These are phyloP conservation scores for Eupristina koningsbergeri DNA, from an alignment of 1,140 invertebrate genomes.

Conservation along the genomic window DNA sequence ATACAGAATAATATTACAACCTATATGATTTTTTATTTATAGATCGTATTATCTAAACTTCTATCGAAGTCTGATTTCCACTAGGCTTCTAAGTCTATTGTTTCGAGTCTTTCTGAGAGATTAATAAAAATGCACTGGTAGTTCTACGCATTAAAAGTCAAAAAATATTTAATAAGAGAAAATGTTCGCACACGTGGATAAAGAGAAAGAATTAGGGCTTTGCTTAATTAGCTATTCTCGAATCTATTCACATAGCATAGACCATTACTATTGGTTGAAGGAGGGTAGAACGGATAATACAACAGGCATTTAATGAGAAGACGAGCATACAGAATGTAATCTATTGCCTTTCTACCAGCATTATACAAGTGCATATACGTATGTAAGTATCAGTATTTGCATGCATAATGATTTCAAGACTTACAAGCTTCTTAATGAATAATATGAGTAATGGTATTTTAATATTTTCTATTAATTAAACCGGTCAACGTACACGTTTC, in stretches of 20 bases:
- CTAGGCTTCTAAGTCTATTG: not conserved
- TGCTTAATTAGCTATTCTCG: constrained; percentile 21
- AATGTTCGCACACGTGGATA: not conserved
- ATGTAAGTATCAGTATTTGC: not conserved
- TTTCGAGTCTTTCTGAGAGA: not conserved
- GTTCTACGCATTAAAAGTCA: not conserved
- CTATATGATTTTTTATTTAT: not conserved
- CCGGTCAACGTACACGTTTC: not conserved
- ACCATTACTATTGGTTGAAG: not conserved
- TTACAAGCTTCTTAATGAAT: constrained; percentile 9
- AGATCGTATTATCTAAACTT: not conserved
- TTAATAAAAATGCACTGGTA: not conserved
- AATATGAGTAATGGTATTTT: not conserved
- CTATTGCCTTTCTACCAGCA: constrained; percentile 4
- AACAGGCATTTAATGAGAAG: constrained; percentile 1
- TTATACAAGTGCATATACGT: not conserved
- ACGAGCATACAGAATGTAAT: constrained; percentile 25
- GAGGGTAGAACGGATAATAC: not conserved
- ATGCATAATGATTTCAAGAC: not conserved
- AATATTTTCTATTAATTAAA: not conserved
- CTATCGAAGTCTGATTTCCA: not conserved
- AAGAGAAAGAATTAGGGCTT: constrained; percentile 13
- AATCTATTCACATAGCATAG: not conserved
- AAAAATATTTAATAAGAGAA: not conserved
- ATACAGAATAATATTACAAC: too few species aligned